Base-by-base conservation (phyloP, 2,797 vertebrate genomes). In the Notolepis coatsorum region DNA sequence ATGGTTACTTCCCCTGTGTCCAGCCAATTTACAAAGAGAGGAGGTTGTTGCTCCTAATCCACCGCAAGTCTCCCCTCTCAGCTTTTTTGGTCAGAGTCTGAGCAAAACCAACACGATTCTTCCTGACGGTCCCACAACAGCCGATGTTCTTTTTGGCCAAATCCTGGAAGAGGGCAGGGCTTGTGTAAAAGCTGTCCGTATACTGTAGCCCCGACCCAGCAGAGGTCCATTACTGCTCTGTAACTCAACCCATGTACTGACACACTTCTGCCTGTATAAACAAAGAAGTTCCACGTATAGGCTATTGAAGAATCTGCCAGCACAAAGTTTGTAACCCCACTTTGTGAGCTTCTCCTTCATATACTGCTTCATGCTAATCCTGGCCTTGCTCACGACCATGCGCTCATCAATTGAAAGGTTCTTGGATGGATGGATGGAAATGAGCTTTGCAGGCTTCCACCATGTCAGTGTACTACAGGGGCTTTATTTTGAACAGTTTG, bases 121-220 rank as follows among this genome's bases (percentile, higher is more conserved):
- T 24, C 1, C 59, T 31, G 41, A 73, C 53, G 1, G 70, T 77
- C 9, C 31, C 31, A 33, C 43, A 38, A 9, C 58, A 37, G 0
- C 13, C 58, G 7, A 58, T 60, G 2, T 2, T 2, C 4, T 55
- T 2, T 12, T 33, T 3, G 2, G 7, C 25, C 10, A 79, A 55
- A 18, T 79, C 59, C 1, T n/a, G 38, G 49, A 72, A 75, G 13
- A 72, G 52, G 6, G 38, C 30, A 7, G 61, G 46, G 37, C 76
- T 72, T 20, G 68, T 68, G 56, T 63, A 79, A 25, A 68, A 72
- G 42, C 47, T 60, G 43, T 79, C 76, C 2, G 71, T 48, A 37
- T 55, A 79, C 61, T 60, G 46, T 79, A 79, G 0, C 72, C 72
- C 9, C 37, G 52, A n/a, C 75, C 75, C 17, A 74, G 49, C n/a